Evolutionary conservation across 2,113 vertebrate species (phyloP), one percentile per base, ranked within the genome.

Genomic region (Syngnathoides biaculeatus): DNA sequence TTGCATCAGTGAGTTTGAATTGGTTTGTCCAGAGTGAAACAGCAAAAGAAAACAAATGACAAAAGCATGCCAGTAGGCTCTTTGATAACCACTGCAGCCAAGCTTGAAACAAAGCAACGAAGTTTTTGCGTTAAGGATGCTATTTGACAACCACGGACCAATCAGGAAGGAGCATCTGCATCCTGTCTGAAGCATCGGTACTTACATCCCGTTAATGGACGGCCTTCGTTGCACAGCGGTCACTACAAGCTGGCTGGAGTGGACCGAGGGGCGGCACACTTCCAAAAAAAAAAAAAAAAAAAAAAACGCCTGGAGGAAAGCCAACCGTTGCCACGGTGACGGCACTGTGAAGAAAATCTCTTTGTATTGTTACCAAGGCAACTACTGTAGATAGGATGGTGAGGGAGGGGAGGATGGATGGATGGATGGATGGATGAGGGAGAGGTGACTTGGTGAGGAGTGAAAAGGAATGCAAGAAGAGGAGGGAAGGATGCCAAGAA

Each of bases 361-460:
- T 89, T 88, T 89, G 84, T 90, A 82, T 88, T 87, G 89, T 91
- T 91, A 88, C 89, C 88, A 91, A 79, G 88, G 89, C 87, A 89
- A 91, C 89, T 79, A 87, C 81, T 72, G 71, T 85, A 71, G 80
- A 72, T 77, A 79, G 78, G 74, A 78, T 69, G 69, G 64, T 40
- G 61, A 60, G 27, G 27, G 42, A 74, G 30, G 26, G 68, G 26
- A 38, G 65, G 50, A 30, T 2, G 65, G 71, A 76, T 60, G 68
- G 69, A 77, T n/a, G 65, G 50, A 30, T 2, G 65, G 71, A 76
- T 2, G 60, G 64, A 50, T 38, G 72, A 66, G 45, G 35, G 53
- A 67, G 24, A 30, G 24, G 20, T 57, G 38, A 24, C 26, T 39
- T 38, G 22, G 45, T 1, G n/a, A 62, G 42, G n/a, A 52, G 24